phyloP scores from a whole-genome alignment of 2,888 invertebrate species.

The Chloroclystis v-ata region DNA sequence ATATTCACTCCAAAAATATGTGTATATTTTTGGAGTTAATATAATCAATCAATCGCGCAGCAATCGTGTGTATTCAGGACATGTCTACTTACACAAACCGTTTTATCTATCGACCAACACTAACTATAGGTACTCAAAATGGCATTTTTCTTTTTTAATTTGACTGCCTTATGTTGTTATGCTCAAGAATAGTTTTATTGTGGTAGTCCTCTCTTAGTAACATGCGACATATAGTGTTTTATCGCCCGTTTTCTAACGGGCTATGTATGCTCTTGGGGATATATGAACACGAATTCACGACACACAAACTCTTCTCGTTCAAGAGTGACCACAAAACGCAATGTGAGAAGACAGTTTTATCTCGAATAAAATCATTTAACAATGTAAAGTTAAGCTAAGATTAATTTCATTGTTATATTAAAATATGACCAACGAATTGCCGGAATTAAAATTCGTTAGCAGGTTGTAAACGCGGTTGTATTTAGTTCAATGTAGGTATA shows the following conservation, averaged over 20 bases:
- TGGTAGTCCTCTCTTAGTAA: conserved; percentile 48
- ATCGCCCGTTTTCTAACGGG: conserved; percentile 32
- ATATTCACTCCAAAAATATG: no score
- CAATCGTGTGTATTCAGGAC: conserved; percentile 1
- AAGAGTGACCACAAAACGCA: neutral
- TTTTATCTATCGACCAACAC: conserved; percentile 54
- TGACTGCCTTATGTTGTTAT: conserved; percentile 73
- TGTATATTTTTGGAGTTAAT: neutral
- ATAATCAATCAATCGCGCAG: neutral
- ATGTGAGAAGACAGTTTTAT: neutral
- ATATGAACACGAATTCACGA: conserved; percentile 4
- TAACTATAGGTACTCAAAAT: conserved; percentile 67
- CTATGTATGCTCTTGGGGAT: conserved; percentile 21
- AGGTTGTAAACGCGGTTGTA: conserved; percentile 20
- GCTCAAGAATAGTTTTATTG: conserved; percentile 70
- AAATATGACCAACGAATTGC: conserved; percentile 10
- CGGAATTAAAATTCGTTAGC: conserved; percentile 11
- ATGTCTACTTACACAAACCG: conserved; percentile 22
- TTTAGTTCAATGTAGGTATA: conserved; percentile 15
- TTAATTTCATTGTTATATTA: neutral
- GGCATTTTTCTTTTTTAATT: conserved; percentile 67
- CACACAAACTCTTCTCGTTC: no score
- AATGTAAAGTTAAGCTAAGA: conserved; percentile 5
- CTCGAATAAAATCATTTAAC: neutral
- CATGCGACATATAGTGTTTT: conserved; percentile 56